These are phyloP conservation scores for zebrafish (Danio rerio) DNA, from an alignment of 2,113 vertebrate genomes.

Conservation along the genomic window DNA sequence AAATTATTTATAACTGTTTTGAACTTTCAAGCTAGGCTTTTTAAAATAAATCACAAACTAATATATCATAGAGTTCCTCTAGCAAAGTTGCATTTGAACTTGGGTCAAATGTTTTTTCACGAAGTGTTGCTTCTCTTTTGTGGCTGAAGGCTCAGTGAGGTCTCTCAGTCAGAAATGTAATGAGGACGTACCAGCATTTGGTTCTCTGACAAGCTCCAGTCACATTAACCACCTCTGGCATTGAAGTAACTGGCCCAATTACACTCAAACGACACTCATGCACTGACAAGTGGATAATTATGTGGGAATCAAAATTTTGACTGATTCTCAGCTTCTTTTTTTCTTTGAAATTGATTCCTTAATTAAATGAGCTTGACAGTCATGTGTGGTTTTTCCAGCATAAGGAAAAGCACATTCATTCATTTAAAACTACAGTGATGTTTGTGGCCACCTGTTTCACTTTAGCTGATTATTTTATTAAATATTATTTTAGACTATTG, in stretches of 20 bases:
- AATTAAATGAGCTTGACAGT: background rate
- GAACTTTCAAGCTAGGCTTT: no score
- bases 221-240: slow-evolving; percentile 20
- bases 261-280: slow-evolving; percentile 30
- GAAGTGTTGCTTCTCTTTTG: background rate
- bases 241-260: slow-evolving; percentile 51
- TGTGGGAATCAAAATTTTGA: background rate
- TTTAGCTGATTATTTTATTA: background rate
- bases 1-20: no score
- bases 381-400: background rate
- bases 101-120: background rate
- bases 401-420: background rate
- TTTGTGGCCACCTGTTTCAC: background rate
- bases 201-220: slow-evolving; percentile 30
- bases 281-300: slow-evolving; percentile 53
- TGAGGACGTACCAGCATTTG: slow-evolving; percentile 25
- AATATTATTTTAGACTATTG: no score
- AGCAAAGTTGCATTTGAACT: slow-evolving; percentile 17
- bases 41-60: no score
- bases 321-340: background rate
- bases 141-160: background rate
- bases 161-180: slow-evolving; percentile 37
- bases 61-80: slow-evolving; percentile 38
- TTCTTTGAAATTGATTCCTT: background rate
- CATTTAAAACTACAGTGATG: background rate